Evolutionary conservation across 2,113 vertebrate species (phyloP).

Genomic region (Amblyopsis rosae): DNA sequence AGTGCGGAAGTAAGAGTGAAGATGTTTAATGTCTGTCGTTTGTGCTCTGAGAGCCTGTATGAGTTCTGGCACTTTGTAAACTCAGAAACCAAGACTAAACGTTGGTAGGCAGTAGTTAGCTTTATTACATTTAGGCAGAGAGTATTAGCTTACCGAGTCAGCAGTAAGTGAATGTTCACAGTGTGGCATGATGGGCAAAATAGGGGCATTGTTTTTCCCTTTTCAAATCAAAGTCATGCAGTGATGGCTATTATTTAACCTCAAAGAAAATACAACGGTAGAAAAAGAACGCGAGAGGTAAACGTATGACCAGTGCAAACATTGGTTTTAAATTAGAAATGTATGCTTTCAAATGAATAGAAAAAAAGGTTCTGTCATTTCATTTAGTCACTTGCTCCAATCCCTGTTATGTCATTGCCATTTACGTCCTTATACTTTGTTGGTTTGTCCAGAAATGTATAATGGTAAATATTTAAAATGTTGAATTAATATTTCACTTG

Average conservation of each 20-base stretch:
- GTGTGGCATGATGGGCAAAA: conserved; percentile 19
- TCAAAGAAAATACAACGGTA: conserved; percentile 8
- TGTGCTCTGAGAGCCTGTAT: background rate
- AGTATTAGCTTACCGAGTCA: conserved; percentile 31
- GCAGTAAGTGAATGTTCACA: conserved; percentile 12
- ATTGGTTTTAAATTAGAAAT: conserved; percentile 38
- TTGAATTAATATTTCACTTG: conserved; percentile 19
- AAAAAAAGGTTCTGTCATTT: conserved; percentile 27
- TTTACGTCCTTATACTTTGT: background rate
- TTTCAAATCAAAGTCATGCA: background rate
- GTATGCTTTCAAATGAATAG: conserved; percentile 23
- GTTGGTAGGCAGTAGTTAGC: conserved; percentile 4
- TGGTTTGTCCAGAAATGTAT: conserved; percentile 21
- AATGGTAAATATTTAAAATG: conserved; percentile 27
- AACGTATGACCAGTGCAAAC: conserved; percentile 30
- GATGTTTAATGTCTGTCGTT: background rate
- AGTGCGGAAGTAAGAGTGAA: background rate
- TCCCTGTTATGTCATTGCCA: conserved; percentile 26
- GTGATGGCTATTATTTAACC: conserved; percentile 23
- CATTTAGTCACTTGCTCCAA: conserved; percentile 20
- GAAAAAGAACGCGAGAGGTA: conserved; percentile 6
- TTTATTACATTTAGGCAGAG: background rate
- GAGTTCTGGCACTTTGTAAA: background rate
- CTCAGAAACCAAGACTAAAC: conserved; percentile 4
- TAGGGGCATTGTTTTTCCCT: conserved; percentile 35